Evolutionary conservation across 2,888 invertebrate species (phyloP).

Genomic region (Hydrotaea cyrtoneurina): DNA sequence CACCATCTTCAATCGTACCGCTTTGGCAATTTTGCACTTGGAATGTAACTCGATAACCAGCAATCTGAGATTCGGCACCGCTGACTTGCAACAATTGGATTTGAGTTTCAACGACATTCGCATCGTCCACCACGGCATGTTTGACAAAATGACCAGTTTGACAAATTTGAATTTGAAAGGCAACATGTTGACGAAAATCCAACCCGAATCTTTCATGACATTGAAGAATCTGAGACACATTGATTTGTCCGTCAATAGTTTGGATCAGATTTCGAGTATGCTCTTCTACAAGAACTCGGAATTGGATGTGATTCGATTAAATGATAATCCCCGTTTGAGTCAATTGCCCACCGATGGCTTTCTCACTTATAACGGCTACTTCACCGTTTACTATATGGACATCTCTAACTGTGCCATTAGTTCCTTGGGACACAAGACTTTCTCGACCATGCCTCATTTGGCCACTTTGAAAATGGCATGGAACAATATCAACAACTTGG

Average conservation of each 20-base stretch:
- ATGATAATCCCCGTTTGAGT: constrained; percentile 86
- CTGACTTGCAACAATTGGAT: constrained; percentile 85
- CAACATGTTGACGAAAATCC: constrained; percentile 86
- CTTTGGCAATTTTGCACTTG: constrained; percentile 86
- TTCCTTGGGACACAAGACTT: constrained; percentile 84
- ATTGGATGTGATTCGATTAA: constrained; percentile 86
- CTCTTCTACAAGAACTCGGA: constrained; percentile 87
- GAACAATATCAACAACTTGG: constrained; percentile 84
- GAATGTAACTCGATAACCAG: constrained; percentile 86
- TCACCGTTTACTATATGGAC: constrained; percentile 86
- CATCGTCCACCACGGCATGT: constrained; percentile 85
- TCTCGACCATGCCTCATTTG: constrained; percentile 87
- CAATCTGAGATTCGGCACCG: constrained; percentile 84
- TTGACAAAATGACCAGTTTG: constrained; percentile 84
- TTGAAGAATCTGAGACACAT: constrained; percentile 86
- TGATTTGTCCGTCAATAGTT: constrained; percentile 87
- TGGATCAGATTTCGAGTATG: constrained; percentile 85
- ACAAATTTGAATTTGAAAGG: constrained; percentile 86
- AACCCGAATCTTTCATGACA: constrained; percentile 86
- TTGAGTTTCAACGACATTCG: constrained; percentile 86
- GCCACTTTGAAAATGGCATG: constrained; percentile 85
- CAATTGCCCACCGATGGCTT: constrained; percentile 86
- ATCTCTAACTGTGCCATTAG: constrained; percentile 88
- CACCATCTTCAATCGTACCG: constrained; percentile 86
- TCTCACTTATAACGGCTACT: constrained; percentile 83